Percentiles rank a stretch among this genome's conserved stretches.
These are phyloP conservation scores for Argopecten irradians DNA, from an alignment of 1,140 invertebrate species.

Conservation along the genomic window DNA sequence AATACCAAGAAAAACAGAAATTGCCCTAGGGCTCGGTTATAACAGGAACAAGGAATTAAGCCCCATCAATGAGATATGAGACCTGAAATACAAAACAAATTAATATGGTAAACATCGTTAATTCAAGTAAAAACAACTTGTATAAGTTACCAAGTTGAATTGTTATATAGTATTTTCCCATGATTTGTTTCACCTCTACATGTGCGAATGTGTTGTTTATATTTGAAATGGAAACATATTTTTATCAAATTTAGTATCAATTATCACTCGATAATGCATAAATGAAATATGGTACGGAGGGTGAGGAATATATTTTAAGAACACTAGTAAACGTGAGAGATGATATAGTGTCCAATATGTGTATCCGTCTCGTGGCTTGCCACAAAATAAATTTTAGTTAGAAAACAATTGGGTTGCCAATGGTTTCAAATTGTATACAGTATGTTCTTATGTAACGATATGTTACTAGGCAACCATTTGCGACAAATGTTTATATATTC, in stretches of 20 bases:
- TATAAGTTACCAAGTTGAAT: neutral
- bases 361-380: neutral
- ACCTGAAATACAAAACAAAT: no score
- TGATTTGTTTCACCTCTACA: neutral
- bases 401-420: neutral
- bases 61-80: no score
- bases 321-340: neutral
- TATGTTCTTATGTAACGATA: no score
- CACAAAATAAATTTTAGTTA: neutral
- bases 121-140: no score
- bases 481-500: no score
- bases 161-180: neutral
- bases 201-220: conserved; percentile 9
- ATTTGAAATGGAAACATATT: conserved; percentile 11
- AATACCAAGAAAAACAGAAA: neutral
- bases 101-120: no score
- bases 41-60: no score
- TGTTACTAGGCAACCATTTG: no score
- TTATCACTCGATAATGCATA: neutral
- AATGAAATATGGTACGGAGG: neutral
- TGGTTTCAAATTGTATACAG: neutral
- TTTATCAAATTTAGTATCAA: neutral
- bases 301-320: neutral
- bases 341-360: conserved; percentile 1
- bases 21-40: no score